Percentiles rank a stretch among this genome's conserved stretches.
phyloP scores from a whole-genome alignment of 2,113 vertebrate species.

The Casuarius casuarius region DNA sequence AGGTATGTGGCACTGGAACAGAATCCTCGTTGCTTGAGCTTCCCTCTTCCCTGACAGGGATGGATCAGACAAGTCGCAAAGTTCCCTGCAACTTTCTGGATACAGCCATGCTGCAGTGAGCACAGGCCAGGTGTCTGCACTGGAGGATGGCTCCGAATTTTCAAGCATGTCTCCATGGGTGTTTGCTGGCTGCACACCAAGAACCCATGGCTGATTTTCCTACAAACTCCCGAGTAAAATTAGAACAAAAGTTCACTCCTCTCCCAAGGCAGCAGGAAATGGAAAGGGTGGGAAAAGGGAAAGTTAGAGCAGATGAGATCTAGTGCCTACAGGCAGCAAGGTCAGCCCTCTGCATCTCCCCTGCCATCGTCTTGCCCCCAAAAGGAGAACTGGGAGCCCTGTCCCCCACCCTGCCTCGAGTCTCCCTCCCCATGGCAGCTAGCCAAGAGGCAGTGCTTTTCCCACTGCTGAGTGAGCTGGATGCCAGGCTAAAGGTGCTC shows the following conservation, averaged over 20 bases:
- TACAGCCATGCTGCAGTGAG: background rate
- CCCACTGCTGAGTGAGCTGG: background rate
- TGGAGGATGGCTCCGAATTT: conserved; percentile 63
- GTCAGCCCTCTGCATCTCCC: background rate
- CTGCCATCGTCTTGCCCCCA: background rate
- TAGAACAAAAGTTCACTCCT: conserved; percentile 73
- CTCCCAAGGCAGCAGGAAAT: conserved; percentile 71
- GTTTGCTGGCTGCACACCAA: conserved; percentile 71
- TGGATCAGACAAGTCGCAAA: background rate
- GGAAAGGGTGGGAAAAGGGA: conserved; percentile 60
- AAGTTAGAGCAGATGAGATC: conserved; percentile 51
- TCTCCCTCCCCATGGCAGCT: background rate
- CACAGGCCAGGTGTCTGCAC: conserved; percentile 47
- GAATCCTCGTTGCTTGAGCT: background rate
- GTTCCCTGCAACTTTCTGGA: background rate
- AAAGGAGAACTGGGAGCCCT: background rate
- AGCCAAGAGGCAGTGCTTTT: background rate
- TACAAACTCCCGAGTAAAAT: conserved; percentile 69
- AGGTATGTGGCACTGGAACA: background rate
- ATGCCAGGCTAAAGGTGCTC: background rate
- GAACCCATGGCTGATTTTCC: conserved; percentile 70
- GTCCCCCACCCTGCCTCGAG: background rate
- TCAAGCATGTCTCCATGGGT: conserved; percentile 64
- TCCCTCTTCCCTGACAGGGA: background rate
- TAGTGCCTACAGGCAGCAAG: conserved; percentile 2